Evolutionary conservation across 2,888 invertebrate species (phyloP).

Genomic region (Hofmannophila pseudospretella): DNA sequence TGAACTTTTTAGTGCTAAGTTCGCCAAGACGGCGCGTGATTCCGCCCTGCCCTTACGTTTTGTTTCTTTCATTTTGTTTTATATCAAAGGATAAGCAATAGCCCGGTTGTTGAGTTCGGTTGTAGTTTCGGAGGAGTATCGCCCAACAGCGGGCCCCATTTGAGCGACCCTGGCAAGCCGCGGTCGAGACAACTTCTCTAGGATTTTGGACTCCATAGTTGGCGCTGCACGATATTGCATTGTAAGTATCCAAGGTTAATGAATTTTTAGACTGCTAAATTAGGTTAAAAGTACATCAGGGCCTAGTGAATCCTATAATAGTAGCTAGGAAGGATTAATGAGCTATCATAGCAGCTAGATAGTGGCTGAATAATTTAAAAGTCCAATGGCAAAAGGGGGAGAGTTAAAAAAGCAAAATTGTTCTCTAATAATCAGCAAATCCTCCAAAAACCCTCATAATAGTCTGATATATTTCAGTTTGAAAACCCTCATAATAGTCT

Average conservation of each 20-base stretch:
- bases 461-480: too few relatives aligned
- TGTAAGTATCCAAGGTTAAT: conserved; percentile 49
- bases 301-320: too few relatives aligned
- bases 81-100: conserved; percentile 73
- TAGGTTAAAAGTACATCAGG: too few relatives aligned
- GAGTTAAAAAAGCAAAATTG: too few relatives aligned
- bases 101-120: conserved; percentile 47
- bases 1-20: conserved; percentile 34
- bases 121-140: conserved; percentile 49
- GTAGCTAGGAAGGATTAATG: too few relatives aligned
- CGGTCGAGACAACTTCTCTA: conserved; percentile 66
- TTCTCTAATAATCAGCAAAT: too few relatives aligned
- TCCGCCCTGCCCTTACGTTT: conserved; percentile 65
- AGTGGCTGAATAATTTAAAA: too few relatives aligned
- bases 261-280: too few relatives aligned
- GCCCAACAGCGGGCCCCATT: conserved; percentile 45
- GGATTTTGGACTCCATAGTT: conserved; percentile 74
- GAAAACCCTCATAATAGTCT: too few relatives aligned
- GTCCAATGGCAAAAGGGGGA: too few relatives aligned
- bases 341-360: too few relatives aligned
- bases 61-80: conserved; percentile 73
- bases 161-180: conserved; percentile 69
- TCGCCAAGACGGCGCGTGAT: conserved; percentile 68
- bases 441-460: too few relatives aligned
- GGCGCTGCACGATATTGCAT: conserved; percentile 74